Evolutionary conservation across 2,888 invertebrate genomes (phyloP).

Genomic region (Andrena bicolor): DNA sequence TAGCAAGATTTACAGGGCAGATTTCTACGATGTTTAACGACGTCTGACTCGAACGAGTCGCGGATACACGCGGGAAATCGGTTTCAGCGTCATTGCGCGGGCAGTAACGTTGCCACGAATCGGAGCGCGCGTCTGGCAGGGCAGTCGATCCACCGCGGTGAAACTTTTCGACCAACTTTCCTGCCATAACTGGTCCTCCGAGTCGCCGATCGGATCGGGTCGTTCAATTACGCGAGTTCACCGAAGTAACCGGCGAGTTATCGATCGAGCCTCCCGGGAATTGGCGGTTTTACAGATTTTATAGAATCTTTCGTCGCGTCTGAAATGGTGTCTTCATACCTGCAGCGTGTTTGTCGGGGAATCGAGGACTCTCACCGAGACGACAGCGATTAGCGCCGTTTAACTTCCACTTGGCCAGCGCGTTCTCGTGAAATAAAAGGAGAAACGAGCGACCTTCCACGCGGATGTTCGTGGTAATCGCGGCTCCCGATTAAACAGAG

Average conservation of each 20-base stretch:
- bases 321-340: slow-evolving; percentile 8
- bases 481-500: slow-evolving; percentile 32
- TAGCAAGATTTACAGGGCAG: slow-evolving; percentile 54
- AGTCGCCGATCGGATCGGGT: slow-evolving; percentile 30
- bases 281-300: not conserved
- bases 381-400: slow-evolving; percentile 7
- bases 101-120: slow-evolving; percentile 23
- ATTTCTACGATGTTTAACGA: slow-evolving; percentile 48
- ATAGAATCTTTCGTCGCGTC: slow-evolving; percentile 20
- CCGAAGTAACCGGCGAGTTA: slow-evolving; percentile 40
- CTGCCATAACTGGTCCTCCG: slow-evolving; percentile 22
- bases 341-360: not conserved
- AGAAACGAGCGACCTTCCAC: not conserved
- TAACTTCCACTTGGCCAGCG: not conserved
- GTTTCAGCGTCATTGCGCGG: slow-evolving; percentile 30
- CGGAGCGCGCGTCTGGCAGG: slow-evolving; percentile 10
- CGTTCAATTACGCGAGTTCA: slow-evolving; percentile 32
- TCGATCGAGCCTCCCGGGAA: slow-evolving; percentile 23
- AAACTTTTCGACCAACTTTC: slow-evolving; percentile 37
- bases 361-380: not conserved
- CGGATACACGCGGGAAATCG: slow-evolving; percentile 47
- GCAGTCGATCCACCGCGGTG: not conserved
- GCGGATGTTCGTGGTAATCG: slow-evolving; percentile 13
- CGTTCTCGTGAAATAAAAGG: not conserved
- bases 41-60: slow-evolving; percentile 38